phyloP scores from a whole-genome alignment of 2,113 vertebrate species.

The Oceanodroma tethys region DNA sequence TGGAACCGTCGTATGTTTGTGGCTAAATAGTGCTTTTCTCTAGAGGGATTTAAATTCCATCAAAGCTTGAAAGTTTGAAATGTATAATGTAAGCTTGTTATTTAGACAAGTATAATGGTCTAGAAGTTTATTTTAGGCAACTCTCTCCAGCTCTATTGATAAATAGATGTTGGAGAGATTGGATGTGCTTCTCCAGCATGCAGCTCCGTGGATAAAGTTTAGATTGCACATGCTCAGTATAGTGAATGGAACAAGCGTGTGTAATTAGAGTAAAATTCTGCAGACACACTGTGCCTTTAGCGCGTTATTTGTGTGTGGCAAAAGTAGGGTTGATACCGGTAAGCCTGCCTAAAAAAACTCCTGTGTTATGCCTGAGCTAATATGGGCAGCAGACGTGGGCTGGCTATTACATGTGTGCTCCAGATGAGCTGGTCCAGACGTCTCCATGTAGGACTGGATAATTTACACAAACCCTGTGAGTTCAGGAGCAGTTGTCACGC shows the following conservation, averaged over 20 bases:
- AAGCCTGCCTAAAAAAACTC: neutral
- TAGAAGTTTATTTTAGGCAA: conserved; percentile 14
- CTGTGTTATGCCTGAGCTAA: neutral
- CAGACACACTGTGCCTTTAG: neutral
- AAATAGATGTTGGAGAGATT: neutral
- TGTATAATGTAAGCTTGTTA: conserved; percentile 15
- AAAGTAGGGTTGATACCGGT: neutral
- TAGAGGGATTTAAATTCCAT: conserved; percentile 45
- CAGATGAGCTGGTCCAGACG: neutral
- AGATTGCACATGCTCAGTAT: neutral
- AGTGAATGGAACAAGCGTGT: neutral
- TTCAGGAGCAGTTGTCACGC: neutral
- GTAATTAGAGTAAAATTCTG: neutral
- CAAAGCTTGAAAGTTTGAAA: conserved; percentile 22
- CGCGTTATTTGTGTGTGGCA: neutral
- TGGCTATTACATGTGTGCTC: neutral
- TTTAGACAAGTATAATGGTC: neutral
- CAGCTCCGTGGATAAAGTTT: neutral
- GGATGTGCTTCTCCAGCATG: neutral
- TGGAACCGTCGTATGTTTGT: neutral
- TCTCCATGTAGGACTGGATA: neutral
- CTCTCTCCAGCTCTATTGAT: neutral
- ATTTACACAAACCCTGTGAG: neutral
- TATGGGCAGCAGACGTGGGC: neutral
- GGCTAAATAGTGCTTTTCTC: conserved; percentile 7